These are phyloP conservation scores for Drosophila helvetica DNA, from an alignment of 2,888 invertebrate species.

Conservation along the genomic window DNA sequence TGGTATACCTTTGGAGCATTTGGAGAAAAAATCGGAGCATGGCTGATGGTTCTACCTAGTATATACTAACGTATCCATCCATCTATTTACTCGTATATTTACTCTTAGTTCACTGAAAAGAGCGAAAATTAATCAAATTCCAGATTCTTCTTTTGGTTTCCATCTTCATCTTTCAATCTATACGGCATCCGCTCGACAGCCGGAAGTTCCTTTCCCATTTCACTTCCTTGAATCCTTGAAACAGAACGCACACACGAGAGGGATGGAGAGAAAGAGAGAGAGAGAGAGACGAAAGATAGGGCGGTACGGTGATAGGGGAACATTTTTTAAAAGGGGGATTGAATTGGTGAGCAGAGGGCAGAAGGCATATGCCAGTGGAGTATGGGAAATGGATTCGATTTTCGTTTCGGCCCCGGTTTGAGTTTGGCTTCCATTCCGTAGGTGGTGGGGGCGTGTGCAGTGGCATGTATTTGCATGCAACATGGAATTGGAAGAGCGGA, in stretches of 20 bases:
- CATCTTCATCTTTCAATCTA: slow-evolving; percentile 26
- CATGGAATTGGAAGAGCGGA: slow-evolving; percentile 61
- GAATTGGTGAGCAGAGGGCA: not conserved
- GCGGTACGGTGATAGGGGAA: not conserved
- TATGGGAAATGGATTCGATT: slow-evolving; percentile 11
- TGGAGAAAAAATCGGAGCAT: too few relatives aligned
- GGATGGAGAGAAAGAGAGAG: not conserved
- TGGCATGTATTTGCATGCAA: slow-evolving; percentile 62
- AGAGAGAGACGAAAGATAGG: not conserved
- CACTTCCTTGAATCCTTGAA: slow-evolving; percentile 19
- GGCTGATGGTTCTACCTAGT: too few relatives aligned
- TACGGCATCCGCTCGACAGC: slow-evolving; percentile 18
- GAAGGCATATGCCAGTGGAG: not conserved
- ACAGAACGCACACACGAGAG: not conserved
- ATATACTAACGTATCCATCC: not conserved
- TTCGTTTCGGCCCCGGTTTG: not conserved
- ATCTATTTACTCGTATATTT: not conserved
- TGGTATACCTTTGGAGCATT: too few relatives aligned
- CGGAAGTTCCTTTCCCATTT: slow-evolving; percentile 33
- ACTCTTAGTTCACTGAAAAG: not conserved
- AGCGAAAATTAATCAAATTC: not conserved
- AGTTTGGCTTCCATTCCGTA: too few relatives aligned
- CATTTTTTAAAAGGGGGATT: not conserved
- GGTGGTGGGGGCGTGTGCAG: slow-evolving; percentile 32
- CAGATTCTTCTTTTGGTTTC: not conserved